These are phyloP conservation scores for Ctenopoma multispine DNA, from an alignment of 2,797 vertebrate species.

Conservation along the genomic window DNA sequence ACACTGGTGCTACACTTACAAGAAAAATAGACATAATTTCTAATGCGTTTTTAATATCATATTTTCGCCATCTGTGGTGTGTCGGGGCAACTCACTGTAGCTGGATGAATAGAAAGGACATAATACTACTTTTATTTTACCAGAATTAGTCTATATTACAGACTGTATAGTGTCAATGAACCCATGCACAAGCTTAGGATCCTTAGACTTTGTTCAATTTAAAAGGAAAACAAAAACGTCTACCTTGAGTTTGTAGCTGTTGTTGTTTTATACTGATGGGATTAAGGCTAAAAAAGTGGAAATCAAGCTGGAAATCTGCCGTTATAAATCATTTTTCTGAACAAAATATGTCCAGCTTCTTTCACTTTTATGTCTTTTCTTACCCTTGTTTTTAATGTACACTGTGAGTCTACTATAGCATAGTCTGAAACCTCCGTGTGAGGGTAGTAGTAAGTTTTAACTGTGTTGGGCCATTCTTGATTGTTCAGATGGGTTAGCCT, in stretches of 20 bases:
- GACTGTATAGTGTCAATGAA: conserved; percentile 14
- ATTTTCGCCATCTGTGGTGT: conserved; percentile 20
- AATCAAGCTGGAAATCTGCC: too few relatives aligned
- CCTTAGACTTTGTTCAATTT: not conserved
- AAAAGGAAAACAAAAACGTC: conserved; percentile 3
- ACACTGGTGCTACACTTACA: not conserved
- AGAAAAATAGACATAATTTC: conserved; percentile 21
- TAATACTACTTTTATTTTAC: conserved; percentile 25
- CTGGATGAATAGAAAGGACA: conserved; percentile 38
- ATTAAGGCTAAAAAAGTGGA: not conserved
- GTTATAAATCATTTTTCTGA: too few relatives aligned
- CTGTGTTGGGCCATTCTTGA: too few relatives aligned
- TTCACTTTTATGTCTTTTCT: too few relatives aligned
- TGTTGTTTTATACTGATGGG: not conserved
- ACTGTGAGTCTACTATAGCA: too few relatives aligned
- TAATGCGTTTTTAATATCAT: conserved; percentile 8
- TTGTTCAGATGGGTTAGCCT: too few relatives aligned
- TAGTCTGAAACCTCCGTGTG: too few relatives aligned
- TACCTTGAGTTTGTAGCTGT: not conserved
- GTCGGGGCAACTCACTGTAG: conserved; percentile 25
- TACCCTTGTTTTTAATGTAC: too few relatives aligned
- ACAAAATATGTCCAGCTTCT: too few relatives aligned
- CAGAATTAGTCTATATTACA: conserved; percentile 19
- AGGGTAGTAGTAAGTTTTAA: too few relatives aligned
- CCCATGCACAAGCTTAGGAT: not conserved